Percentiles rank a stretch among this genome's conserved stretches.
These are phyloP conservation scores for Pteropus alecto DNA, from an alignment of 2,113 vertebrate genomes.

Conservation along the genomic window DNA sequence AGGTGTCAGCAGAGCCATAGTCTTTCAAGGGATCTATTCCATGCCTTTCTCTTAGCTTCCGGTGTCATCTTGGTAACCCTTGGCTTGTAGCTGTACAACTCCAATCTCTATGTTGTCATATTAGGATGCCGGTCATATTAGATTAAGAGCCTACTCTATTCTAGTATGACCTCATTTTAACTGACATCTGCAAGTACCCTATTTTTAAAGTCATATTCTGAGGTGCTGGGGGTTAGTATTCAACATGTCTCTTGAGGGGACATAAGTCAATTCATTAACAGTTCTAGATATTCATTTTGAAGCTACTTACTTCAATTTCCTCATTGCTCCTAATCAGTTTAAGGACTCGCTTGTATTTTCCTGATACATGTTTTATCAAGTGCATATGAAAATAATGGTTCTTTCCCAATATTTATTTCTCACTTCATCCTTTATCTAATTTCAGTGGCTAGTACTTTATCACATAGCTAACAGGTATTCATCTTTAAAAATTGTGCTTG, in stretches of 20 bases:
- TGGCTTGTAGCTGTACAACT: neutral
- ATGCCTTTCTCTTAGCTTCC: neutral
- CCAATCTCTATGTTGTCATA: neutral
- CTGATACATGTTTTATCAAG: neutral
- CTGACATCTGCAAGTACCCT: neutral
- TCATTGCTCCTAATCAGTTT: neutral
- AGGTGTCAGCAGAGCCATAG: neutral
- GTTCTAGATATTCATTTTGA: neutral
- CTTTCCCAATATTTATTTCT: neutral
- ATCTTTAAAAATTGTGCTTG: neutral
- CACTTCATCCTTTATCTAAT: neutral
- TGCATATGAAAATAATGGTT: neutral
- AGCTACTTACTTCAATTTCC: neutral
- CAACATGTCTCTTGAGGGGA: neutral
- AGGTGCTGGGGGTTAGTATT: neutral
- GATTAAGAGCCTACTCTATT: neutral
- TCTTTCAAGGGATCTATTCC: neutral
- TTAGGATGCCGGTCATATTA: neutral
- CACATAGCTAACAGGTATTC: neutral
- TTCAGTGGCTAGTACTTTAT: neutral
- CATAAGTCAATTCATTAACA: neutral
- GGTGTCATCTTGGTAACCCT: neutral
- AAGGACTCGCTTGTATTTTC: neutral
- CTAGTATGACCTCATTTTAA: neutral
- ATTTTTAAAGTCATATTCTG: neutral